Evolutionary conservation across 35 echinoderm and acorn worm genomes (phyloP), one percentile per base, ranked within the genome.

Genomic region (Heliocidaris erythrogramma): DNA sequence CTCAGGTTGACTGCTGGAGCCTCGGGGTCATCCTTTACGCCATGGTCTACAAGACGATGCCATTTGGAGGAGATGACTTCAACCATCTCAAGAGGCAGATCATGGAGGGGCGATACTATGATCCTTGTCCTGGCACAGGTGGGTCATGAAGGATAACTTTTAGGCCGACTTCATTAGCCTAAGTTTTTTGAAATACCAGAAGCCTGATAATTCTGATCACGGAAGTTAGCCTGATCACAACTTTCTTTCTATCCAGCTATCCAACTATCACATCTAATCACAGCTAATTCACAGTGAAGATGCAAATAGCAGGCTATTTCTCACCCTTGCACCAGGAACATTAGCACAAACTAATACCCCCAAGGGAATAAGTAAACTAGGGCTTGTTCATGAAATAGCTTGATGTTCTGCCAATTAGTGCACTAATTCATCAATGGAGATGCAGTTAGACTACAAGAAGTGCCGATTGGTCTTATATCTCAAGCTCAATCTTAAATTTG

Each of bases 1-100:
- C 13, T 30, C 69, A 99, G 98, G 95, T 97, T 86, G 98, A 99
- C 59, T 99, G 98, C 86, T 99, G 98, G 98, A 99, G 98, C 94
- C 96, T 99, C 0, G 98, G 98, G 71, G 98, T 99, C 17, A 96
- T 99, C 30, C 94, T 99, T 29, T 99, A 99, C 96, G 98, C 98
- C 30, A 95, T 99, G 93, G 96, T 97, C 0, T 99, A 99, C 92
- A 94, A 94, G 52, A 99, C 97, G 3, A 99, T 99, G 98, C 98
- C 98, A 42, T 99, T 99, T 90, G 93, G 95, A 48, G 97, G 96
- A 16, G 96, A 91, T 16, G 95, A 95, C 49, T 99, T 97, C 85
- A 94, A 90, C 16, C 84, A 88, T 30, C 85, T 99, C 17, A 96
- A 95, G 92, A 88, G 88, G 30, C 97, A 99, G 50, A 99, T 99